Evolutionary conservation across 1,140 invertebrate species (phyloP), one percentile per base, ranked within the genome.

Genomic region (Sinonovacula constricta): DNA sequence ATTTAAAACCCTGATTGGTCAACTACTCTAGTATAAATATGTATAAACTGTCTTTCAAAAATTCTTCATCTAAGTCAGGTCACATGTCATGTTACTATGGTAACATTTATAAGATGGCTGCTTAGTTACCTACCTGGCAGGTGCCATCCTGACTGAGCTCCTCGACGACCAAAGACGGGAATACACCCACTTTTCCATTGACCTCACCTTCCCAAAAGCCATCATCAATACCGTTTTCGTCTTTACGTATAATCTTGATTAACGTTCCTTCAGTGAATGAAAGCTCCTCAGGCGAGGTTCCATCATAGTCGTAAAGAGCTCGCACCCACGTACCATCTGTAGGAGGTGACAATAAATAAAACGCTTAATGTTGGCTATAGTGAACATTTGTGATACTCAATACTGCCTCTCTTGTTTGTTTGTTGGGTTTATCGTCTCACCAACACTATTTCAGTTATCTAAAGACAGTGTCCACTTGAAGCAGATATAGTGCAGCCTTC

Each of bases 151-250:
- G 56, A 24, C 60, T 66, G 3, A 91, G 49, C 86, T 97, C 96
- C 91, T 98, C 97, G 7, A 98, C 97, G 18, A 99, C 95, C 36
- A 99, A 93, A 0, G 97, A 98, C 0, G 97, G 97, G 89, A 99
- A 90, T 15, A 91, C 86, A 2, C 90, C 89, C 7, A 88, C 70
- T 70, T 81, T 85, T 0, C 95, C 97, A 84, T 97, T 95, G 10
- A 90, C 63, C 83, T 98, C 96, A 10, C 97, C 98, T 89, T 97
- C 94, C 98, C 98, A 99, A 97, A 97, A 99, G 0, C 98, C 98
- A 87, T 99, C 98, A 85, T 99, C 97, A 0, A 98, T 95, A 28
- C 92, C 92, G 80, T 95, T 95, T 85, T 97, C 95, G 68, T 89
- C 88, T 78, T 91, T 88, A 26, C 84, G 76, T 28, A 89, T 10